Evolutionary conservation across 2,797 vertebrate genomes (phyloP).

Genomic region (Dendrocincla tyrannina): DNA sequence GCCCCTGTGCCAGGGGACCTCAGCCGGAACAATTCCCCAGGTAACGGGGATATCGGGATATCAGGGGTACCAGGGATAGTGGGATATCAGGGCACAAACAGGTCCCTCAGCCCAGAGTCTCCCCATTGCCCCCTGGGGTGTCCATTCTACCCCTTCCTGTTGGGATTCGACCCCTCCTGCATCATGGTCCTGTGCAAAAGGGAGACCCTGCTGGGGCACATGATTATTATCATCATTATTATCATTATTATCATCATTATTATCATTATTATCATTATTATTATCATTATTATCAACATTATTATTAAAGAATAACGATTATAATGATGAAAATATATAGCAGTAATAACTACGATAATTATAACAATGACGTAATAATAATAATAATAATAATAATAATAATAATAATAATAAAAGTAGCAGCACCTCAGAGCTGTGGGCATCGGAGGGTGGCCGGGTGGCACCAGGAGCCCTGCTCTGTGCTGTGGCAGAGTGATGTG

Average conservation of each 20-base stretch:
- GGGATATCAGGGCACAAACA: accelerated
- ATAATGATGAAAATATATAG: background rate
- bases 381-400: background rate
- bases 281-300: no score
- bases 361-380: background rate
- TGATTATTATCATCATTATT: no score
- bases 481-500: background rate
- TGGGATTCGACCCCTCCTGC: background rate
- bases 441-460: background rate
- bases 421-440: background rate
- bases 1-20: slow-evolving; percentile 70
- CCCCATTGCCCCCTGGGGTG: background rate
- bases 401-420: background rate
- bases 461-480: background rate
- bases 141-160: accelerated
- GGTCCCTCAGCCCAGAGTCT: background rate
- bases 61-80: no score
- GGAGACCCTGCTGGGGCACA: background rate
- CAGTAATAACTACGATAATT: background rate
- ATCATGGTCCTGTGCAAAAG: background rate
- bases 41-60: slow-evolving; percentile 45
- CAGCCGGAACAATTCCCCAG: slow-evolving; percentile 76
- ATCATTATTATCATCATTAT: no score
- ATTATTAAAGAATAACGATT: no score
- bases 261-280: no score